These are phyloP conservation scores for Notothenia rossii DNA, from an alignment of 2,113 vertebrate genomes.

Conservation along the genomic window DNA sequence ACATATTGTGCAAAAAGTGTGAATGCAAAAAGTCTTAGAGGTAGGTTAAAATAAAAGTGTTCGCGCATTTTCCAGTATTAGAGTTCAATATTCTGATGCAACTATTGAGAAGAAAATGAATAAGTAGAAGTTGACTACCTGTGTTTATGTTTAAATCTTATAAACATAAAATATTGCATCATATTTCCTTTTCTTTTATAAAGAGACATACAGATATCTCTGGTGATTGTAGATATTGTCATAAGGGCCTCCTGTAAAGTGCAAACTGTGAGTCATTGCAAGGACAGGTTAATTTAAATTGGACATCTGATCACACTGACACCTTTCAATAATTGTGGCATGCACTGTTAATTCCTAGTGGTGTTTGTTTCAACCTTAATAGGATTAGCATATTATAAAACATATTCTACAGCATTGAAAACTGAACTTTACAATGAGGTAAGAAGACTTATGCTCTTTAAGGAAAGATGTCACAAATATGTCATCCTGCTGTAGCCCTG, in stretches of 20 bases:
- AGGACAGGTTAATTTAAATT: constrained; percentile 59
- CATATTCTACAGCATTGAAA: constrained; percentile 17
- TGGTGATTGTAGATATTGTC: neutral
- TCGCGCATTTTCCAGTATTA: neutral
- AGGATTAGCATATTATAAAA: constrained; percentile 45
- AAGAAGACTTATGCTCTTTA: constrained; percentile 1
- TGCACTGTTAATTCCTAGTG: constrained; percentile 47
- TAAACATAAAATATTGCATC: neutral
- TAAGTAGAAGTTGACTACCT: neutral
- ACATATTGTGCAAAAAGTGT: too few species aligned
- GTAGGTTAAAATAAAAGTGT: too few species aligned
- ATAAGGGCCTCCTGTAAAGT: neutral
- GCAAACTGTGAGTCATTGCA: constrained; percentile 28
- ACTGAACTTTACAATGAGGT: constrained; percentile 20
- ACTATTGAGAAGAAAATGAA: neutral
- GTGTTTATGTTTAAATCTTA: neutral
- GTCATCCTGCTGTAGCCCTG: neutral
- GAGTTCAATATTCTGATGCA: neutral
- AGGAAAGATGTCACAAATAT: constrained; percentile 8
- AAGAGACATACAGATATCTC: neutral
- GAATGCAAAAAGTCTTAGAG: too few species aligned
- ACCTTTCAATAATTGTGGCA: constrained; percentile 38
- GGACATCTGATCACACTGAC: constrained; percentile 50
- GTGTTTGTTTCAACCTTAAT: constrained; percentile 58
- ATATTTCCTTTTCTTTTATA: constrained; percentile 8